These are phyloP conservation scores for Pseudomugil tenellus DNA, from an alignment of 2,797 vertebrate genomes.

Conservation along the genomic window DNA sequence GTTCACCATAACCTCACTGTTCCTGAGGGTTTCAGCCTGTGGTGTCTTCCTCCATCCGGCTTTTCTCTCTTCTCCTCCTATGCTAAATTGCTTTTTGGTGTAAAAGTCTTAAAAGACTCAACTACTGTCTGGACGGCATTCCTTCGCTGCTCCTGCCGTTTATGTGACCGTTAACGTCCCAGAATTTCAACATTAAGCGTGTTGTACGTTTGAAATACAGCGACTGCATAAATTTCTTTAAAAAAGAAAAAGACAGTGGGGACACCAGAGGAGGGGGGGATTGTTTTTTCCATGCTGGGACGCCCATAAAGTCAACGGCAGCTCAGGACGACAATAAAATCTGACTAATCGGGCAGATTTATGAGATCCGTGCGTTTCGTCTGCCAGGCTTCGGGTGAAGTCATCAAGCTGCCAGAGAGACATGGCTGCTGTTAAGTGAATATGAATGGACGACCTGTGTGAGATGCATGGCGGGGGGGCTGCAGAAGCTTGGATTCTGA, in stretches of 20 bases:
- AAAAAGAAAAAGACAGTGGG: conserved; percentile 40
- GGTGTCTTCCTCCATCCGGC: conserved; percentile 44
- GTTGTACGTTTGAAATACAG: conserved; percentile 73
- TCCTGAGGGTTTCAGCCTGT: conserved; percentile 47
- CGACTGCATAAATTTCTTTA: conserved; percentile 79
- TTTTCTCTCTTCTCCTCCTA: conserved; percentile 43
- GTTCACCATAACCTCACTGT: conserved; percentile 50
- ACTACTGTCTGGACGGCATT: conserved; percentile 76
- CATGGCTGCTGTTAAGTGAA: conserved; percentile 60
- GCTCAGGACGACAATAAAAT: conserved; percentile 74
- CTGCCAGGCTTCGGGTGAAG: conserved; percentile 69
- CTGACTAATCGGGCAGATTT: conserved; percentile 79
- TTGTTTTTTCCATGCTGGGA: conserved; percentile 69
- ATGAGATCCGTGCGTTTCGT: conserved; percentile 68
- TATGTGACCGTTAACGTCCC: conserved; percentile 83
- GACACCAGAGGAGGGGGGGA: not conserved
- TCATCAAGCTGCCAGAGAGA: conserved; percentile 67
- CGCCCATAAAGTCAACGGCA: conserved; percentile 75
- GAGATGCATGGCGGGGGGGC: conserved; percentile 59
- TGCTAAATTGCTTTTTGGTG: conserved; percentile 74
- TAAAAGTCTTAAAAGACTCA: conserved; percentile 77
- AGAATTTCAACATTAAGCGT: conserved; percentile 69
- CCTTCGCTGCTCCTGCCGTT: conserved; percentile 68
- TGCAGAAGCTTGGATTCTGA: conserved; percentile 63
- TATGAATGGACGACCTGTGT: conserved; percentile 64